Evolutionary conservation across 2,113 vertebrate species (phyloP).

Genomic region (Rhinopomastus cyanomelas): DNA sequence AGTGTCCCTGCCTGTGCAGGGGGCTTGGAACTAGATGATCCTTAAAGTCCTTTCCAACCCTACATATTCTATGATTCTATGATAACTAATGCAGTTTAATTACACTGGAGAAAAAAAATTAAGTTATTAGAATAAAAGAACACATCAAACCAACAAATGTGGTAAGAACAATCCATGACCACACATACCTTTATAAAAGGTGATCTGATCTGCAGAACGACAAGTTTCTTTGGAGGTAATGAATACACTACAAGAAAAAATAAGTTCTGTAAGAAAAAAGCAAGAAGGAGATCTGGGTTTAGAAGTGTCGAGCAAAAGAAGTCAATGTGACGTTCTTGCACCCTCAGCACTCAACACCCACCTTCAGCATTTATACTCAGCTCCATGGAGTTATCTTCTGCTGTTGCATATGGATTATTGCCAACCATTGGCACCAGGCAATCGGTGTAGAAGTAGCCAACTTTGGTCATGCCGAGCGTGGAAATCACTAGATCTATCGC

Average conservation of each 20-base stretch:
- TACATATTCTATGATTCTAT: too few species aligned
- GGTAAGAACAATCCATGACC: not conserved
- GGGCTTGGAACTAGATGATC: too few species aligned
- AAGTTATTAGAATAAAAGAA: not conserved
- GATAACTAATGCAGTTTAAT: not conserved
- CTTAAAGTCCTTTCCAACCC: too few species aligned
- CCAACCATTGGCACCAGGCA: slow-evolving; percentile 94
- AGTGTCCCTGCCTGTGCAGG: too few species aligned
- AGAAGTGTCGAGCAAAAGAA: not conserved
- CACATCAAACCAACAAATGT: not conserved
- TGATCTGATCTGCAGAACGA: slow-evolving; percentile 91
- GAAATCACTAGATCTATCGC: slow-evolving; percentile 91
- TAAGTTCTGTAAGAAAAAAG: not conserved
- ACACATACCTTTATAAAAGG: slow-evolving; percentile 89
- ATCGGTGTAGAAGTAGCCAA: slow-evolving; percentile 91
- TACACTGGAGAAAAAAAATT: not conserved
- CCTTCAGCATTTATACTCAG: slow-evolving; percentile 92
- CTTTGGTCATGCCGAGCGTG: slow-evolving; percentile 84
- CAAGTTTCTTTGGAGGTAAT: slow-evolving; percentile 80
- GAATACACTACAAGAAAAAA: slow-evolving; percentile 83
- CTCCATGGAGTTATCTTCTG: slow-evolving; percentile 79
- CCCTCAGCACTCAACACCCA: slow-evolving; percentile 43
- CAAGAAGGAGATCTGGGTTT: not conserved
- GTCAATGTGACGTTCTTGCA: not conserved
- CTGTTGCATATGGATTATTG: slow-evolving; percentile 88